Conservation (phyloP, 2,113 vertebrate species). For the Albula goreensis region DNA sequence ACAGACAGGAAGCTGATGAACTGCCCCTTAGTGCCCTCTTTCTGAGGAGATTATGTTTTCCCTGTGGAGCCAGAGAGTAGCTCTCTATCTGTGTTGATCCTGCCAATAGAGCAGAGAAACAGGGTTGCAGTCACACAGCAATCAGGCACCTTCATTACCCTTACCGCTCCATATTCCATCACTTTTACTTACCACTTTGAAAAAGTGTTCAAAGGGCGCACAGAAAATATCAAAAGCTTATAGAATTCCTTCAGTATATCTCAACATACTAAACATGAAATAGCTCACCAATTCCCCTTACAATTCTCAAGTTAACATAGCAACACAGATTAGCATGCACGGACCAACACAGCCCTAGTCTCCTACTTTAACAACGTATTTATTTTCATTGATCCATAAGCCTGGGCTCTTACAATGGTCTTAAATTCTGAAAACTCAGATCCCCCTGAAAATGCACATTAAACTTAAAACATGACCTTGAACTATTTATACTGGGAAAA, state of each 20-base stretch:
- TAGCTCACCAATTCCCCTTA: not conserved
- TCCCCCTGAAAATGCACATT: not conserved
- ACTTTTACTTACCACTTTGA: not conserved
- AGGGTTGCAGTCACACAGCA: constrained; percentile 61
- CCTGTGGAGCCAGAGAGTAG: constrained; percentile 69
- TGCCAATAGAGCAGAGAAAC: constrained; percentile 71
- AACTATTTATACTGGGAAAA: not conserved
- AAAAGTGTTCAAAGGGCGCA: not conserved
- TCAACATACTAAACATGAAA: not conserved
- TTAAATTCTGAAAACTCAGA: not conserved
- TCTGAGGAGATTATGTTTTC: constrained; percentile 65
- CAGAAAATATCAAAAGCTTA: not conserved
- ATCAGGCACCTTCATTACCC: constrained; percentile 9
- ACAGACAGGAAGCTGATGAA: constrained; percentile 48
- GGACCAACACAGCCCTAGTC: not conserved
- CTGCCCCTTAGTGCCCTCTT: constrained; percentile 30
- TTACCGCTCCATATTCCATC: not conserved
- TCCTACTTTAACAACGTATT: not conserved
- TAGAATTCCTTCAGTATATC: not conserved
- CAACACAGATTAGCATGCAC: not conserved
- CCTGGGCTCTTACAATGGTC: not conserved
- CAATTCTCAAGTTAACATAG: not conserved
- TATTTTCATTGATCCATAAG: not conserved
- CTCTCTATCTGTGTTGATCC: constrained; percentile 70
- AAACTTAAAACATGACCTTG: not conserved